Conservation (phyloP, 1,140 invertebrate species). For the Oryctes rhinoceros region DNA sequence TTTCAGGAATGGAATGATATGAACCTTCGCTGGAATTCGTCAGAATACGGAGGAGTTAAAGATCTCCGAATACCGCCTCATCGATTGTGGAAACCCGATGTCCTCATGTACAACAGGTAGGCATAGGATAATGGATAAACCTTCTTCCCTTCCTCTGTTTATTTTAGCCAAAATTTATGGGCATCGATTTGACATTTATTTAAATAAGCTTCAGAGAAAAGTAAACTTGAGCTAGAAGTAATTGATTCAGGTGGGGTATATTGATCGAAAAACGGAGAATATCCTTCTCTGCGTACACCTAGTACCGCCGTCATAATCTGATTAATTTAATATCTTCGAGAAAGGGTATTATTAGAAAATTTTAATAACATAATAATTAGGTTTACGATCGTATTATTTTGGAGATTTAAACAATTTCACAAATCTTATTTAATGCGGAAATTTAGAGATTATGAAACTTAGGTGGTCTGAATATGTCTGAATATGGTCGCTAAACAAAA, state of each 20-base stretch:
- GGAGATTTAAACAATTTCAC: neutral
- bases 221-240: conserved; percentile 3
- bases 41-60: conserved; percentile 95
- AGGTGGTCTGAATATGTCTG: too few species aligned
- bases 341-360: neutral
- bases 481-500: too few species aligned
- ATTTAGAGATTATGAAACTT: neutral
- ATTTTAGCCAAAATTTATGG: conserved; percentile 26
- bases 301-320: neutral
- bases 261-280: neutral
- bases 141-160: conserved; percentile 18
- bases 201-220: conserved; percentile 15
- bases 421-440: neutral
- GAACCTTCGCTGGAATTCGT: conserved; percentile 96
- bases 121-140: conserved; percentile 51
- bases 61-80: conserved; percentile 95
- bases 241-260: neutral
- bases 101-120: conserved; percentile 99
- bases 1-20: conserved; percentile 97
- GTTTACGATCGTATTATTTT: neutral
- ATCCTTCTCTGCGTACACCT: neutral
- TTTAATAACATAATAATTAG: neutral
- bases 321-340: neutral
- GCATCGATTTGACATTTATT: conserved; percentile 32
- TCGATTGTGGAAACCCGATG: conserved; percentile 98